phyloP scores from a whole-genome alignment of 2,797 vertebrate genomes.

The Thaleichthys pacificus region DNA sequence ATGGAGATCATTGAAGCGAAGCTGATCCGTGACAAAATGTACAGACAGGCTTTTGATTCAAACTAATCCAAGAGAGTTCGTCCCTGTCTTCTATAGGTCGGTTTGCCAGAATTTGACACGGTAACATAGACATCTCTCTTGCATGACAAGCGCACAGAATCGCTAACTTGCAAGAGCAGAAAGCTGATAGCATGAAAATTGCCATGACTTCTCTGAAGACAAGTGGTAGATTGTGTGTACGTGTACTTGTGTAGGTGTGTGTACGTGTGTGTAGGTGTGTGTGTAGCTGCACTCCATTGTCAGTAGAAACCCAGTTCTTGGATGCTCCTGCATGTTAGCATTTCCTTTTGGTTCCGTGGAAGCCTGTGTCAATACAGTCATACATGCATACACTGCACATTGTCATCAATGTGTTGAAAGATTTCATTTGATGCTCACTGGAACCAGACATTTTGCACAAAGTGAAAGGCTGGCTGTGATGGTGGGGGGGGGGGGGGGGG shows the following conservation, averaged over 20 bases:
- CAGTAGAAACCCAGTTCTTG: no score
- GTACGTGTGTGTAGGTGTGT: no score
- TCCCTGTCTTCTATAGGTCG: constrained; percentile 10
- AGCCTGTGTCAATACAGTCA: no score
- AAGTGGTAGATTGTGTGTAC: background rate
- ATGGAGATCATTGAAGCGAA: constrained; percentile 16
- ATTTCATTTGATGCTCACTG: no score
- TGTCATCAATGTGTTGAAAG: no score
- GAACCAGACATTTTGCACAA: no score
- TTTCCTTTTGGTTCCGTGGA: no score
- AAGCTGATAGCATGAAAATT: constrained; percentile 26
- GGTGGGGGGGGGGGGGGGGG: no score
- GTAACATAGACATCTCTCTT: constrained; percentile 15
- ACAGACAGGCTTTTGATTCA: constrained; percentile 20
- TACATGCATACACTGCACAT: no score
- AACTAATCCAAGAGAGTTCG: constrained; percentile 22
- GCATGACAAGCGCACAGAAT: constrained; percentile 12
- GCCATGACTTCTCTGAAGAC: constrained; percentile 14
- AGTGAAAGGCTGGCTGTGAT: no score
- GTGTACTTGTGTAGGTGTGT: background rate
- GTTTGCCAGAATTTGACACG: constrained; percentile 20
- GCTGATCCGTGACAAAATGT: constrained; percentile 19
- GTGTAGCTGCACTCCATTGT: no score
- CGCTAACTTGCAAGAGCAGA: constrained; percentile 17
- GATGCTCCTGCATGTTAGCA: no score